These are phyloP conservation scores for Eupelmus urozonus DNA, from an alignment of 2,888 invertebrate genomes.

Conservation along the genomic window DNA sequence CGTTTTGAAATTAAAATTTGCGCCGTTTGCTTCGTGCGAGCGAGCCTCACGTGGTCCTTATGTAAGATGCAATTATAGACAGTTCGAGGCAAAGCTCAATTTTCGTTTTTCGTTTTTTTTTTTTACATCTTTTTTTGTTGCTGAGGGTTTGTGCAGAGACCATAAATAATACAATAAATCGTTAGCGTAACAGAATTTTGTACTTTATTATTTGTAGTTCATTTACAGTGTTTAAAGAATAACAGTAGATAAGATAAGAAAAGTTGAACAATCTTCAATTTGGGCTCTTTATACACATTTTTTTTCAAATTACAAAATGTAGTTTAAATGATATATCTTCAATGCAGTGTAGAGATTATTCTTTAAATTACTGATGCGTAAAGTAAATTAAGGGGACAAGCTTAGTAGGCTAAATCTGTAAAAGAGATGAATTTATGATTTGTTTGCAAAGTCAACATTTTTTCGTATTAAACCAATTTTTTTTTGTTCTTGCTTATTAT, in stretches of 20 bases:
- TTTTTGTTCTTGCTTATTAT: too few relatives aligned
- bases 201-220: constrained; percentile 18
- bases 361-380: too few relatives aligned
- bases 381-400: too few relatives aligned
- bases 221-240: constrained; percentile 33
- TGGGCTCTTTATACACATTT: constrained; percentile 19
- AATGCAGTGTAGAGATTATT: constrained; percentile 29
- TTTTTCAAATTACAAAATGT: constrained; percentile 12
- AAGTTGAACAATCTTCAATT: constrained; percentile 34
- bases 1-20: constrained; percentile 27
- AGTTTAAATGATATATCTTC: constrained; percentile 35
- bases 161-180: constrained; percentile 27
- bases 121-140: not conserved
- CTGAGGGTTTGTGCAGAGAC: not conserved
- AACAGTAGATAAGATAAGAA: constrained; percentile 49
- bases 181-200: constrained; percentile 29
- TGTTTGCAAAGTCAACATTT: too few relatives aligned
- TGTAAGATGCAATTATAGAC: not conserved
- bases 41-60: not conserved
- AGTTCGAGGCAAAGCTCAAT: not conserved
- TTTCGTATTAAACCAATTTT: too few relatives aligned
- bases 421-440: too few relatives aligned
- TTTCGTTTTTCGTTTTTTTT: not conserved
- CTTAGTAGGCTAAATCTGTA: too few relatives aligned
- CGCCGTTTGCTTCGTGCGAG: not conserved